Base-by-base conservation (phyloP, 2,113 vertebrate genomes). In the Anseranas semipalmata region DNA sequence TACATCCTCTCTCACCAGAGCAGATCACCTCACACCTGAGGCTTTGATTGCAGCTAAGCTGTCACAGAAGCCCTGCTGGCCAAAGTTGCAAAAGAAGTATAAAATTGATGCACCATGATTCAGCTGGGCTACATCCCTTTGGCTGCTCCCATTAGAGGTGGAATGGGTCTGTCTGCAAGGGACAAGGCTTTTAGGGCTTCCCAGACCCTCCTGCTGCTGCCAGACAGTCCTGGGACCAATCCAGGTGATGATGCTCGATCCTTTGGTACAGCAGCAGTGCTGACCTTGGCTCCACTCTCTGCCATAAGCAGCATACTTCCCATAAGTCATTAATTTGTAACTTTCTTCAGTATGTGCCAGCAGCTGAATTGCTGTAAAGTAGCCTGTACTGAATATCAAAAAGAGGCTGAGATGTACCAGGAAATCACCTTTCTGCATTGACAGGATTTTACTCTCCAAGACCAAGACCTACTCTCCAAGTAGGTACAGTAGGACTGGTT, bases 241-340 rank as follows among this genome's bases (percentile, higher is more conserved):
- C 60, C 53, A 92, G 15, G 53, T 62, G 8, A 48, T 19, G 41
- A 60, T 79, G 32, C n/a, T 46, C 39, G 53, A 63, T 84, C 70
- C 52, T 78, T 17, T 15, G 37, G 37, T 59, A 21, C 45, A 87
- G 39, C 35, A 78, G 32, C 48, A n/a, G 45, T 14, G 10, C 21
- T 85, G 83, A 48, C 7, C 12, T 45, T 53, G 76, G 80, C 86
- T 87, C 35, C 27, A 9, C 35, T 84, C 48, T 53, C n/a, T 75
- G 16, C 62, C 28, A 46, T 56, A 58, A 75, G 22, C 35, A 86
- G 39, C 30, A 70, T 3, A 30, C 12, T 93, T 93, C 80, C 66
- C 56, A 32, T 68, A 82, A 85, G 79, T 33, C 65, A 90, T 93
- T 89, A 89, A 95, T 90, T 87, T 95, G 89, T 95, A 87, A 82